These are phyloP conservation scores for Oscheius sp. DNA, from an alignment of 2,888 invertebrate genomes.

Conservation along the genomic window DNA sequence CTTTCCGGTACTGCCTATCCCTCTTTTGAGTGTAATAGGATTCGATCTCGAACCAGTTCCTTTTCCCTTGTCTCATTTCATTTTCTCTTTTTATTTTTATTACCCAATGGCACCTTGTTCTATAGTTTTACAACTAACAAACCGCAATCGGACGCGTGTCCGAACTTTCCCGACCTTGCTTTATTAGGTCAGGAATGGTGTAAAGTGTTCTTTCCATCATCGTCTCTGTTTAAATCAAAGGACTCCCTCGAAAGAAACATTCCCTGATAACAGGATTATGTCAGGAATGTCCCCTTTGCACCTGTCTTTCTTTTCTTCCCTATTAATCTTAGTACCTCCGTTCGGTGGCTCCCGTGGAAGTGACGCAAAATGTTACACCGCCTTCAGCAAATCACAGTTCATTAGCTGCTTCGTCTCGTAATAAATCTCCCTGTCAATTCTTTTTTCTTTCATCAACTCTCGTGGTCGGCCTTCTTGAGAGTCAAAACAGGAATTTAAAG, in stretches of 20 bases:
- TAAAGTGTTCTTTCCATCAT: conserved; percentile 21
- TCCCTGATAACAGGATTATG: neutral
- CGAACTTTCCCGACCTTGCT: neutral
- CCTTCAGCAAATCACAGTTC: neutral
- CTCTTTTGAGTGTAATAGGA: neutral
- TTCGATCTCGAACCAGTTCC: neutral
- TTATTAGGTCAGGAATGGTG: conserved; percentile 26
- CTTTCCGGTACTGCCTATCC: neutral
- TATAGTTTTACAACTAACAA: neutral
- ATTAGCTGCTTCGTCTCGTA: neutral
- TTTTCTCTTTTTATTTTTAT: neutral
- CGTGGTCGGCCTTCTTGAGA: neutral
- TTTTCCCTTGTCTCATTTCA: neutral
- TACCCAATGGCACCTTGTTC: neutral
- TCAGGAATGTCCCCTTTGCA: neutral
- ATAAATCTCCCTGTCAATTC: neutral
- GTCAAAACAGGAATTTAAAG: neutral
- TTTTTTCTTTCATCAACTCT: neutral
- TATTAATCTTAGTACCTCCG: conserved; percentile 4
- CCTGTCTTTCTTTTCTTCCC: neutral
- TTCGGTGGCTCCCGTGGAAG: neutral
- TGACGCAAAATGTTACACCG: conserved; percentile 11
- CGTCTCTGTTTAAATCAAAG: neutral
- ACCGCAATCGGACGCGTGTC: conserved; percentile 1
- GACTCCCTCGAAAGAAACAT: neutral